Conservation (phyloP, 1,140 invertebrate species). For the Drosophila kurseongensis region DNA sequence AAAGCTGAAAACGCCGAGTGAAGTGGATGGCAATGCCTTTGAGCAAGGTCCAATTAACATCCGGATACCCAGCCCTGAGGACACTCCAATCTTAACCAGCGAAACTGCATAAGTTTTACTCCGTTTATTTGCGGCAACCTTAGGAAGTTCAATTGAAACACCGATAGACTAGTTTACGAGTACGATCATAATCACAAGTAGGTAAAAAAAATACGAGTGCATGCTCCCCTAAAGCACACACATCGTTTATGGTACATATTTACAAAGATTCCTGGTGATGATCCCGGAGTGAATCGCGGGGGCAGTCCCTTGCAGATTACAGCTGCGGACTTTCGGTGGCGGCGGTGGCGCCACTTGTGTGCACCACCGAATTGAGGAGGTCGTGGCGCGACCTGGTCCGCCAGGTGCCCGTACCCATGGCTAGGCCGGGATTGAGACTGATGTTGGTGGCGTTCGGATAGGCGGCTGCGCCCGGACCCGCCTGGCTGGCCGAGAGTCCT, state of each 20-base stretch:
- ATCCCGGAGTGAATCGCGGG: no score
- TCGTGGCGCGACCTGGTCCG: conserved; percentile 57
- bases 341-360: conserved; percentile 38
- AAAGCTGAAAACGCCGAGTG: not conserved
- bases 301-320: conserved; percentile 10
- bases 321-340: conserved; percentile 57
- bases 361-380: conserved; percentile 59
- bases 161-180: conserved; percentile 45
- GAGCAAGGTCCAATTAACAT: not conserved
- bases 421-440: conserved; percentile 14
- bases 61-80: not conserved
- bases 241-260: no score
- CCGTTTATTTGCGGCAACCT: conserved; percentile 56
- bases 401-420: conserved; percentile 61
- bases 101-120: conserved; percentile 1
- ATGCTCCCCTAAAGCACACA: not conserved
- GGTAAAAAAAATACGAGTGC: conserved; percentile 19
- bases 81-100: no score
- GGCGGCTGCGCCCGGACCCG: conserved; percentile 17
- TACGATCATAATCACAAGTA: conserved; percentile 23
- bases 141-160: conserved; percentile 69
- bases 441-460: conserved; percentile 19
- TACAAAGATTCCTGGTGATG: no score
- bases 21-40: no score
- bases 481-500: conserved; percentile 56